These are phyloP conservation scores for Vesta saturnalis DNA, from an alignment of 2,888 invertebrate genomes.

Conservation along the genomic window DNA sequence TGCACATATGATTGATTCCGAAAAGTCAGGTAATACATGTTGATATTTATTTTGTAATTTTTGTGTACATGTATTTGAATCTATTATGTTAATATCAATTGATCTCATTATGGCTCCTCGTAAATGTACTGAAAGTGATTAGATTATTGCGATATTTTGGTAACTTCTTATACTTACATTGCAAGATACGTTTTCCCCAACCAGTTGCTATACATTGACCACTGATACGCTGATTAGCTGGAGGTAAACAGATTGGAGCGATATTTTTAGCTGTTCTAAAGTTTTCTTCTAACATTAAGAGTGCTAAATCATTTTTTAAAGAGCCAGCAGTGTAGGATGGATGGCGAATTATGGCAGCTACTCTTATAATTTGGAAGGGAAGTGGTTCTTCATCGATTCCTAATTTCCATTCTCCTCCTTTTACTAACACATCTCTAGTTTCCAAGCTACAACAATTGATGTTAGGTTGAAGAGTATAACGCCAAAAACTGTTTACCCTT, in stretches of 20 bases:
- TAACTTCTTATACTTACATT: conserved; percentile 66
- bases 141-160: conserved; percentile 9
- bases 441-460: conserved; percentile 37
- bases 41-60: conserved; percentile 68
- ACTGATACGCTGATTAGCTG: conserved; percentile 68
- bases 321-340: conserved; percentile 73
- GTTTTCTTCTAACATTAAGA: conserved; percentile 74
- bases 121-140: conserved; percentile 71
- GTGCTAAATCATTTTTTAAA: conserved; percentile 75
- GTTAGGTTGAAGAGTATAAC: no score
- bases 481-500: no score
- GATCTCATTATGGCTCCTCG: conserved; percentile 81
- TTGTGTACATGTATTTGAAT: conserved; percentile 70
- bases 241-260: conserved; percentile 76
- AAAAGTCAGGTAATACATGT: conserved; percentile 67
- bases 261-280: conserved; percentile 75
- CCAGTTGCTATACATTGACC: conserved; percentile 79
- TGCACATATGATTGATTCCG: conserved; percentile 76
- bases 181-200: conserved; percentile 83
- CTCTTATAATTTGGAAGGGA: conserved; percentile 80
- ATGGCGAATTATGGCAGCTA: conserved; percentile 75
- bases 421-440: conserved; percentile 76
- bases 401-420: conserved; percentile 86
- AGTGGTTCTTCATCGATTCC: conserved; percentile 83
- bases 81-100: conserved; percentile 73